Evolutionary conservation across 2,113 vertebrate genomes (phyloP).

Genomic region (Microtus ochrogaster): DNA sequence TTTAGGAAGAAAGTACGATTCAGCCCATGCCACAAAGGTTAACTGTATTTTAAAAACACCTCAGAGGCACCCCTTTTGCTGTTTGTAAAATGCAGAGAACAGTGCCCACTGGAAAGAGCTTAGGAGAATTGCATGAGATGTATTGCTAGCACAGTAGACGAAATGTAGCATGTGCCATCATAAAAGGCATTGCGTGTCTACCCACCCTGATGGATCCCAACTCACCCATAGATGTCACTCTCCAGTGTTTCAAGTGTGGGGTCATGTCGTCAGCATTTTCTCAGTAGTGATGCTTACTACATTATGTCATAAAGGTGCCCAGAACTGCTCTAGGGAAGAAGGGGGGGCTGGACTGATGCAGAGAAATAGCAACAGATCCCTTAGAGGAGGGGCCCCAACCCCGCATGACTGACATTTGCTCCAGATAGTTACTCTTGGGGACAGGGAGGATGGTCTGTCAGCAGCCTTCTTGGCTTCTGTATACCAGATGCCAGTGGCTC

Average conservation of each 20-base stretch:
- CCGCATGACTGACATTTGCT: accelerated
- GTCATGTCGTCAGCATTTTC: background rate
- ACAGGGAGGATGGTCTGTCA: too few species aligned
- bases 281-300: background rate
- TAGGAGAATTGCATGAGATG: background rate
- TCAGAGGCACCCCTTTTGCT: background rate
- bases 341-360: too few species aligned
- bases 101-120: background rate
- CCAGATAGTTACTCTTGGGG: background rate
- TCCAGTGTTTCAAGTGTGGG: background rate
- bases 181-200: background rate
- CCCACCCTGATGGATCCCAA: background rate
- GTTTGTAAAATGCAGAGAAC: background rate
- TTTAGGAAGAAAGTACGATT: background rate
- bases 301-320: background rate
- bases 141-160: background rate
- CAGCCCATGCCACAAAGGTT: background rate
- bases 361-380: background rate
- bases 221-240: background rate
- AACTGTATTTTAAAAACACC: background rate
- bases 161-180: background rate
- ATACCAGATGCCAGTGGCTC: background rate
- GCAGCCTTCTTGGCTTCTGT: background rate
- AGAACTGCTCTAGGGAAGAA: background rate
- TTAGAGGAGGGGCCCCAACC: background rate